Evolutionary conservation across 2,888 invertebrate genomes (phyloP).

Genomic region (Tupiocoris notatus): DNA sequence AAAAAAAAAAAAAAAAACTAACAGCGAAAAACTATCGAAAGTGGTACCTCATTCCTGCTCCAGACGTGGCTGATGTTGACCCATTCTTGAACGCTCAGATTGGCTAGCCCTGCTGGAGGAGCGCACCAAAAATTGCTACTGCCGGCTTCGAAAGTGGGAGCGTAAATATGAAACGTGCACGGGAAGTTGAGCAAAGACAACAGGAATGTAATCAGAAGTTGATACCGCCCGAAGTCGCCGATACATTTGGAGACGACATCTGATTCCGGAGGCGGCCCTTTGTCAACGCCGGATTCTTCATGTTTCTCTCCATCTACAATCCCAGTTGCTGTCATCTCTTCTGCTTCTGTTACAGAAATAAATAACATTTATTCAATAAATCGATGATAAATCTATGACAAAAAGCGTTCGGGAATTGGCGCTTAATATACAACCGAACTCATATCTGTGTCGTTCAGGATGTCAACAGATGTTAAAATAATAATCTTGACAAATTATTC

Average conservation of each 20-base stretch:
- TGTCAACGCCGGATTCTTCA: background rate
- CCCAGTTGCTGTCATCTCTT: background rate
- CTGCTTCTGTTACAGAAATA: background rate
- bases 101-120: conserved; percentile 60
- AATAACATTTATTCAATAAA: no score
- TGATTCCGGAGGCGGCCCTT: background rate
- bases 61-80: conserved; percentile 63
- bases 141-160: conserved; percentile 71
- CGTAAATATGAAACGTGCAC: conserved; percentile 77
- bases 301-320: background rate
- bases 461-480: no score
- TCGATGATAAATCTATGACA: no score
- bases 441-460: no score
- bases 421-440: no score
- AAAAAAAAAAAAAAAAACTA: no score
- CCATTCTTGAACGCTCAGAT: conserved; percentile 62
- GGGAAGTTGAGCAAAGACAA: conserved; percentile 75
- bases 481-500: no score
- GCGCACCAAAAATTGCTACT: conserved; percentile 70
- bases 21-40: no score
- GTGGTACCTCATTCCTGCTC: background rate
- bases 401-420: no score
- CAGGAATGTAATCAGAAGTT: conserved; percentile 70
- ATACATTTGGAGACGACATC: conserved; percentile 55
- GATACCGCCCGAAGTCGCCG: conserved; percentile 76